These are phyloP conservation scores for Babylonia areolata DNA, from an alignment of 1,140 invertebrate genomes.

Conservation along the genomic window DNA sequence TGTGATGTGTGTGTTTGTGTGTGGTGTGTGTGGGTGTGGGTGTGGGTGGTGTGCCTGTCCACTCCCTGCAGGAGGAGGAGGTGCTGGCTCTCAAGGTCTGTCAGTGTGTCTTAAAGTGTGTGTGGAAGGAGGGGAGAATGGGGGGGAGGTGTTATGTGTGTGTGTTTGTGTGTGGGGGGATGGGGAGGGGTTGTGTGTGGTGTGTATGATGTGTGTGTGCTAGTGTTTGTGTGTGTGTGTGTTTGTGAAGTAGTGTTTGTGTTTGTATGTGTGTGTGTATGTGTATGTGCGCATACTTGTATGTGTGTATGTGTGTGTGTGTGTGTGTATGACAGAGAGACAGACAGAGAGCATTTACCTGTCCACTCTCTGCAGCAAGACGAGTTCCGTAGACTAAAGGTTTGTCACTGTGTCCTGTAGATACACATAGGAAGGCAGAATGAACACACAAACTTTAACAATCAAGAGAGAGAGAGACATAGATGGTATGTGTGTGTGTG, in stretches of 20 bases:
- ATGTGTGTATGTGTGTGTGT: too few relatives aligned
- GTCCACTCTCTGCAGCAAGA: constrained; percentile 75
- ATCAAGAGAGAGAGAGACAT: too few relatives aligned
- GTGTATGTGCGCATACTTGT: too few relatives aligned
- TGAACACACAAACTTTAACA: too few relatives aligned
- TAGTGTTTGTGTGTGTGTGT: too few relatives aligned
- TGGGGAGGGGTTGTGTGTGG: background rate
- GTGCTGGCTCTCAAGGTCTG: constrained; percentile 73
- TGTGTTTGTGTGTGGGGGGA: background rate
- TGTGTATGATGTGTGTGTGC: background rate
- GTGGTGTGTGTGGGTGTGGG: background rate
- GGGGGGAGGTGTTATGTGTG: too few relatives aligned
- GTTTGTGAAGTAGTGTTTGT: background rate
- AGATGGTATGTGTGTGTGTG: background rate
- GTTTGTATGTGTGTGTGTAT: background rate
- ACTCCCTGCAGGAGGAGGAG: constrained; percentile 75
- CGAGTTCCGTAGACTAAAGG: constrained; percentile 74
- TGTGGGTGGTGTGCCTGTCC: constrained; percentile 60
- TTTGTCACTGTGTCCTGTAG: constrained; percentile 42
- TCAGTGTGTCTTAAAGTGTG: background rate
- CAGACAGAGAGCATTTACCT: too few relatives aligned
- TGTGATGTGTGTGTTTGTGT: too few relatives aligned
- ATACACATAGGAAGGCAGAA: too few relatives aligned
- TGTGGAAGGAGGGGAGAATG: too few relatives aligned
- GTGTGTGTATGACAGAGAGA: too few relatives aligned